Base-by-base conservation (phyloP, 2,888 invertebrate species). In the Drosophila ustulata region DNA sequence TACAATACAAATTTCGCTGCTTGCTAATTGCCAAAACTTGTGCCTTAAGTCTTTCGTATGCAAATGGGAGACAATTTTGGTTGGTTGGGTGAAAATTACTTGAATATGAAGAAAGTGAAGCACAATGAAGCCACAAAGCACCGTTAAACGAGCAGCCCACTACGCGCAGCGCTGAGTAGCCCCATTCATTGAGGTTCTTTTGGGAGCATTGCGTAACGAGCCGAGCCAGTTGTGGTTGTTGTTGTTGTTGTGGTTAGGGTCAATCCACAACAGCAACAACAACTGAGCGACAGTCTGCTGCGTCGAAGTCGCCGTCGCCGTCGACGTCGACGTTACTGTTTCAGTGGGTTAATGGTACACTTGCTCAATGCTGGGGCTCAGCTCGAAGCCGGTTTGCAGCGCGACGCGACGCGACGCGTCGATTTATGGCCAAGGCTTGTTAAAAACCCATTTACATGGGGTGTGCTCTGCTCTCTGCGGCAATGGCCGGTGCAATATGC, bases 281-380 rank as follows among this genome's bases (percentile, higher is more conserved):
- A 11, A 18, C 18, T 18, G 18, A 18, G 18, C 34, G 7, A 30
- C 34, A 34, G 51, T 25, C 53, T 7, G 39, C 45, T 0, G 7
- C 43, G 56, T 56, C 30, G 43, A 28, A 45, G 59, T 45, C 49
- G 37, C 23, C 43, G 66, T 13, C 66, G 13, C 11, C 64, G 39
- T 4, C 52, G 30, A 34, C 65, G 58, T 50, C 41, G 51, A 57
- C 81, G 78, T 88, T 87, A 87, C 84, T 91, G 89, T 92, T 90
- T 92, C 92, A 93, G 91, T 92, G 92, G 92, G 92, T 92, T 91
- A 92, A 91, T 93, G 81, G 92, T 89, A 85, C 85, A 86, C 91
- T 90, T 90, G 91, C 88, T 86, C 88, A 90, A 89, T 74, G 65
- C 78, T 66, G 37, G n/a, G 18, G 56, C 45, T 52, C 8, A 37